phyloP scores from a whole-genome alignment of 2,797 vertebrate species.

The Dendrocincla tyrannina region DNA sequence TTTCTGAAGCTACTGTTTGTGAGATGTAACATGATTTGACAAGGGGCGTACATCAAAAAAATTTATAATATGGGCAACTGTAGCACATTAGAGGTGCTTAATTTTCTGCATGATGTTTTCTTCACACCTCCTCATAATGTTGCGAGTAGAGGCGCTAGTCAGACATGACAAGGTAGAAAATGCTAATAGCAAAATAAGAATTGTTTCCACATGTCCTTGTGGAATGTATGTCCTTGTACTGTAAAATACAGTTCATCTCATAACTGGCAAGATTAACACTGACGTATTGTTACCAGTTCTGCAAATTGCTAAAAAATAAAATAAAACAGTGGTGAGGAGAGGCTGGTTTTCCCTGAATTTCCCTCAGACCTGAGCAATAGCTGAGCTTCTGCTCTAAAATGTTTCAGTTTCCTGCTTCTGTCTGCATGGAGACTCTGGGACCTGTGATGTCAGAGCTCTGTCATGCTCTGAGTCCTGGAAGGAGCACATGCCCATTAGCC shows the following conservation, averaged over 20 bases:
- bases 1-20: neutral
- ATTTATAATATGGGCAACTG: neutral
- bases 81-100: neutral
- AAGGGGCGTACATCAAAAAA: neutral
- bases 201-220: neutral
- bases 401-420: neutral
- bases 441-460: neutral
- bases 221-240: neutral
- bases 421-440: neutral
- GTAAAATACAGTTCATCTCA: neutral
- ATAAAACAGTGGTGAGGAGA: neutral
- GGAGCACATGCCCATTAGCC: rapidly evolving
- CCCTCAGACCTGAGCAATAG: neutral
- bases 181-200: neutral
- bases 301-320: neutral
- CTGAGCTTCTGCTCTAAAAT: neutral
- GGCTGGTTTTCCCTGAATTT: neutral
- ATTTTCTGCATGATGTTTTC: neutral
- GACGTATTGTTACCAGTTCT: neutral
- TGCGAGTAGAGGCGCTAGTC: neutral
- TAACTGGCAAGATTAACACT: neutral
- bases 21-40: neutral
- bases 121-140: neutral
- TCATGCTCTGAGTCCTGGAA: neutral
- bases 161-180: neutral